Evolutionary conservation across 2,113 vertebrate genomes (phyloP).

Genomic region (Psittacara wagleri): DNA sequence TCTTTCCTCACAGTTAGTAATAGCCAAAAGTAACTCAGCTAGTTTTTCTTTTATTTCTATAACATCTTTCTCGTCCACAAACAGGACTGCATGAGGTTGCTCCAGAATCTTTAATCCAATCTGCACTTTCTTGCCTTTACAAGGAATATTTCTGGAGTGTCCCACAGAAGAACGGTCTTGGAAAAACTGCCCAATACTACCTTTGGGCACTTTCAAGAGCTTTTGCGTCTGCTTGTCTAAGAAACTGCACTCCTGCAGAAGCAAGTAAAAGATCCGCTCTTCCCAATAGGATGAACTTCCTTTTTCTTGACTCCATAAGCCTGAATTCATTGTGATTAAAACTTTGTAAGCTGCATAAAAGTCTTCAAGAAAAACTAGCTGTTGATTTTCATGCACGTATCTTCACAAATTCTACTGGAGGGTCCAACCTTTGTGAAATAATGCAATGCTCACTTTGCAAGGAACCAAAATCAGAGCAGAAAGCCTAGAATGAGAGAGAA

Average conservation of each 20-base stretch:
- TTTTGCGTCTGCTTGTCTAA: constrained; percentile 94
- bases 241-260: constrained; percentile 89
- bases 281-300: constrained; percentile 88
- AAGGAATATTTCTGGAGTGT: constrained; percentile 83
- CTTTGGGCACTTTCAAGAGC: constrained; percentile 88
- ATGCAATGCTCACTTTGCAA: constrained; percentile 54
- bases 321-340: constrained; percentile 88
- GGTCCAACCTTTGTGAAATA: constrained; percentile 33
- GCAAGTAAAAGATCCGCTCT: constrained; percentile 92
- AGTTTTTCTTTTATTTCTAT: constrained; percentile 90
- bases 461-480: constrained; percentile 51
- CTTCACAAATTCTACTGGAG: constrained; percentile 30
- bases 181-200: constrained; percentile 91
- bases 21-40: constrained; percentile 93
- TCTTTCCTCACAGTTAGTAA: constrained; percentile 95
- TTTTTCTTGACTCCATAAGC: constrained; percentile 97
- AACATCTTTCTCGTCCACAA: constrained; percentile 92
- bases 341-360: constrained; percentile 14
- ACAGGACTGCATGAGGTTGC: constrained; percentile 88
- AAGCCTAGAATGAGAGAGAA: constrained; percentile 40
- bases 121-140: constrained; percentile 89
- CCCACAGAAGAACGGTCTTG: constrained; percentile 90
- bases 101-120: constrained; percentile 91
- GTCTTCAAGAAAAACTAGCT: constrained; percentile 33
- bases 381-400: neutral